Evolutionary conservation across 2,113 vertebrate species (phyloP).

Genomic region (Lanius collurio): DNA sequence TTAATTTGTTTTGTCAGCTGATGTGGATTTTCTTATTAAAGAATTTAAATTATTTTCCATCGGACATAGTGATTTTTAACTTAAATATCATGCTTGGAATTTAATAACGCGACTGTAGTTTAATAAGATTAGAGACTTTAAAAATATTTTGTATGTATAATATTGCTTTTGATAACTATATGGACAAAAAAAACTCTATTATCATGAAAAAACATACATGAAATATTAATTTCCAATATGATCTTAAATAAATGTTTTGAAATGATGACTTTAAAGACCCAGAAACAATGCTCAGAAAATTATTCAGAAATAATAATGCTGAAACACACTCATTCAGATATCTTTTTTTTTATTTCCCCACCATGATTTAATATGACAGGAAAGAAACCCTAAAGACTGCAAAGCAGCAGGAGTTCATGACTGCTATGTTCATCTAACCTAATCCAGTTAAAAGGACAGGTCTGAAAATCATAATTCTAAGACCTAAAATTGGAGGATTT

Average conservation of each 20-base stretch:
- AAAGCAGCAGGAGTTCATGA: background rate
- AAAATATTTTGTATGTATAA: background rate
- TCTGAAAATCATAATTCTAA: background rate
- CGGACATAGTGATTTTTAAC: background rate
- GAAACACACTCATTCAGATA: background rate
- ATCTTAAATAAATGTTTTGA: background rate
- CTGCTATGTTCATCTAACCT: background rate
- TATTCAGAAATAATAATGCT: background rate
- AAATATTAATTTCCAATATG: background rate
- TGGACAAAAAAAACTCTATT: background rate
- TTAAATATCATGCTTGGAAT: background rate
- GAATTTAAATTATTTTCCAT: background rate
- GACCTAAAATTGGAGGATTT: background rate
- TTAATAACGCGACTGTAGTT: background rate
- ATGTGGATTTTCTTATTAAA: background rate
- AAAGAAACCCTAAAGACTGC: background rate
- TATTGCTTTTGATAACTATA: background rate
- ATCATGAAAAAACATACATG: background rate
- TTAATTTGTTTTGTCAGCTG: background rate
- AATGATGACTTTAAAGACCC: background rate
- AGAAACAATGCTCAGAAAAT: background rate
- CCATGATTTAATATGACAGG: background rate
- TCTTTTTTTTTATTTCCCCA: background rate
- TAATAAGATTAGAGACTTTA: background rate
- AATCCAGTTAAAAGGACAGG: background rate